Evolutionary conservation across 2,888 invertebrate species (phyloP).

Genomic region (Phasia obesa): DNA sequence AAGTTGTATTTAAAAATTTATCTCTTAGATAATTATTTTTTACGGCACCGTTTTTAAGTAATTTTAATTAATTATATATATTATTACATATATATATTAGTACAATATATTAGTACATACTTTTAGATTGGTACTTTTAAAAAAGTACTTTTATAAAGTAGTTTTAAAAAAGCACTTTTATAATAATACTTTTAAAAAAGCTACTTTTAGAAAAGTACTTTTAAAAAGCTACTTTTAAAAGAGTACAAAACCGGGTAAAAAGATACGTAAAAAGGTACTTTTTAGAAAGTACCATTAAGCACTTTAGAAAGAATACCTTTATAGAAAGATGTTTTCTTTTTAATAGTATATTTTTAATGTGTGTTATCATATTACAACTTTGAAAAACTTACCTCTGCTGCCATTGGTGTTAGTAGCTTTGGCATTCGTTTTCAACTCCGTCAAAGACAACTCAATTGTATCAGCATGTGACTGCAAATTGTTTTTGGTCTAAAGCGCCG

Average conservation of each 20-base stretch:
- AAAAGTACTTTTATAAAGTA: background rate
- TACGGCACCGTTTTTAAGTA: too few relatives aligned
- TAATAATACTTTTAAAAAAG: background rate
- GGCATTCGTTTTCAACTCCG: constrained; percentile 75
- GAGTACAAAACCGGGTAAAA: too few relatives aligned
- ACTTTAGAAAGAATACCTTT: too few relatives aligned
- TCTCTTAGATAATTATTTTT: too few relatives aligned
- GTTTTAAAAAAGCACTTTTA: background rate
- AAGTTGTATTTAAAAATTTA: too few relatives aligned
- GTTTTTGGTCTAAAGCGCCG: constrained; percentile 78
- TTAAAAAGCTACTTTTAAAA: background rate
- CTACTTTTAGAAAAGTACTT: background rate
- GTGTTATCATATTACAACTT: too few relatives aligned
- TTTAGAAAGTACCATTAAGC: background rate
- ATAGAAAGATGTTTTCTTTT: background rate
- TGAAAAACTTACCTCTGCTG: constrained; percentile 76
- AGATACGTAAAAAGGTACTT: too few relatives aligned
- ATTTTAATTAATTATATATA: too few relatives aligned
- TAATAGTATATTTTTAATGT: background rate
- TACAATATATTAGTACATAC: too few relatives aligned
- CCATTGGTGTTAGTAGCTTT: constrained; percentile 70
- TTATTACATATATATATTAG: too few relatives aligned
- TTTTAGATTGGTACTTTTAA: too few relatives aligned
- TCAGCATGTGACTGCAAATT: constrained; percentile 81
- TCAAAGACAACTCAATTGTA: constrained; percentile 80